These are phyloP conservation scores for Oxytorus armatus DNA, from an alignment of 2,888 invertebrate genomes.

Conservation along the genomic window DNA sequence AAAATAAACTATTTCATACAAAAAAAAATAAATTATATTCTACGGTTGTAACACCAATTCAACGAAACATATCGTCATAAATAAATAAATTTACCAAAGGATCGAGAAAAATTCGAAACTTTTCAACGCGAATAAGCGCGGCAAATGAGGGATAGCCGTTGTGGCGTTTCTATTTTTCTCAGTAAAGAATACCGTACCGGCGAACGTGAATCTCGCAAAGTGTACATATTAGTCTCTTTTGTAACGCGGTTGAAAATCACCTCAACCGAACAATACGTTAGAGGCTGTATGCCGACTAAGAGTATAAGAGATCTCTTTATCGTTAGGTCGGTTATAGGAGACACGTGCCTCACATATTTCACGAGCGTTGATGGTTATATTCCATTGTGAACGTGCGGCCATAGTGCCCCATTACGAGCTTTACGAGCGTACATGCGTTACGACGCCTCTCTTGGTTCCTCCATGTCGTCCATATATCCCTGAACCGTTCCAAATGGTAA, in stretches of 20 bases:
- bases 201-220: neutral
- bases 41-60: too few species aligned
- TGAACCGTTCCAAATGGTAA: constrained; percentile 74
- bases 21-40: too few species aligned
- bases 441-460: constrained; percentile 38
- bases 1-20: too few species aligned
- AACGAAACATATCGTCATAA: too few species aligned
- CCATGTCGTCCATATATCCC: constrained; percentile 27
- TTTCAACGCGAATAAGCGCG: too few species aligned
- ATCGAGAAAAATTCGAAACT: too few species aligned
- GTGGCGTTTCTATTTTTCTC: too few species aligned
- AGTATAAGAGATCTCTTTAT: constrained; percentile 76
- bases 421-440: constrained; percentile 71
- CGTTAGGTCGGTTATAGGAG: constrained; percentile 75
- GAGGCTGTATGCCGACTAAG: constrained; percentile 6
- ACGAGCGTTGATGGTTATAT: constrained; percentile 79
- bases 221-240: constrained; percentile 12
- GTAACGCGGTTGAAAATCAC: constrained; percentile 42
- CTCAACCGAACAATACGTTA: constrained; percentile 55
- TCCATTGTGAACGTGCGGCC: constrained; percentile 76
- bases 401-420: constrained; percentile 76
- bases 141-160: too few species aligned
- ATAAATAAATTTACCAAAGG: too few species aligned
- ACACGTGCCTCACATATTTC: constrained; percentile 81
- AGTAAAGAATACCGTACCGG: too few species aligned